phyloP scores from a whole-genome alignment of 2,888 invertebrate species.

The Pharmacophagus antenor region DNA sequence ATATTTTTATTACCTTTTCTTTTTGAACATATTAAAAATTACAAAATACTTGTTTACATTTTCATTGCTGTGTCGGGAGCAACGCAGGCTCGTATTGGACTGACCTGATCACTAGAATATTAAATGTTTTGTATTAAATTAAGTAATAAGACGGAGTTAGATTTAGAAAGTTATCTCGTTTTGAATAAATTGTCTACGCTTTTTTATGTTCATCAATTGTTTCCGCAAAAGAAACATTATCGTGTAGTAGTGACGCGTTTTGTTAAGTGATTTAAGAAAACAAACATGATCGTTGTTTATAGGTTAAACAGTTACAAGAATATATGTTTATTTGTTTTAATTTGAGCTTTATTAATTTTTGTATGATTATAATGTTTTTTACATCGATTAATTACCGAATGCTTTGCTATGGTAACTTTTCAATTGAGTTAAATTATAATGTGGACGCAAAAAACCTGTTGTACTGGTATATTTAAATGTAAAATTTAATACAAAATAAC shows the following conservation, averaged over 20 bases:
- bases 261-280: conserved; percentile 25
- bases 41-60: conserved; percentile 36
- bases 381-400: conserved; percentile 15
- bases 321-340: conserved; percentile 14
- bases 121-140: conserved; percentile 66
- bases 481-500: conserved; percentile 73
- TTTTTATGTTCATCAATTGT: conserved; percentile 49
- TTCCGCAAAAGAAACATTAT: conserved; percentile 46
- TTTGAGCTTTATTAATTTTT: conserved; percentile 22
- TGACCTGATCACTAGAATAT: conserved; percentile 66
- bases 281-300: conserved; percentile 21
- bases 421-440: conserved; percentile 34
- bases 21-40: not conserved
- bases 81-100: conserved; percentile 61
- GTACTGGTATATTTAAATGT: conserved; percentile 45
- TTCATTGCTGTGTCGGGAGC: conserved; percentile 63
- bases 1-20: not conserved
- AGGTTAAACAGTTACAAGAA: conserved; percentile 6
- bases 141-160: conserved; percentile 56
- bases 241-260: conserved; percentile 41
- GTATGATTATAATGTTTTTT: conserved; percentile 9
- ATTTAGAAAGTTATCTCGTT: conserved; percentile 60
- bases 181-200: conserved; percentile 55
- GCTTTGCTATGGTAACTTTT: conserved; percentile 11
- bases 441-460: conserved; percentile 46